These are phyloP conservation scores for Cantharis rustica DNA, from an alignment of 2,888 invertebrate genomes.

Conservation along the genomic window DNA sequence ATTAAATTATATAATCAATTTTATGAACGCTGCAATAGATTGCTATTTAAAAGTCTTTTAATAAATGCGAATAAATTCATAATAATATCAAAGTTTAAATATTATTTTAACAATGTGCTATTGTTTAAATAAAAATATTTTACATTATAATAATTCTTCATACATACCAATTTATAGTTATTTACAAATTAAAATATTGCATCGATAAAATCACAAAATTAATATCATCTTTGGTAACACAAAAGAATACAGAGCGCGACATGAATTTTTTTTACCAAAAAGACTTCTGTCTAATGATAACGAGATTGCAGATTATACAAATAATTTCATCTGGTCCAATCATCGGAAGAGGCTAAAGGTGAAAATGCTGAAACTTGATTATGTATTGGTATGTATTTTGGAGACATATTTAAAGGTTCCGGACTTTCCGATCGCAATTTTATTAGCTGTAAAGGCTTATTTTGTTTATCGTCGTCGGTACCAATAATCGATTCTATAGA, in stretches of 20 bases:
- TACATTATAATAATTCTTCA: slow-evolving; percentile 1
- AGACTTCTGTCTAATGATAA: slow-evolving; percentile 8
- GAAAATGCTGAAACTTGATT: slow-evolving; percentile 72
- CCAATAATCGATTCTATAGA: slow-evolving; percentile 69
- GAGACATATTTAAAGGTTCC: slow-evolving; percentile 38
- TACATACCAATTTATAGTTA: slow-evolving; percentile 7
- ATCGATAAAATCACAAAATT: slow-evolving; percentile 26
- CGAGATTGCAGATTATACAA: slow-evolving; percentile 6
- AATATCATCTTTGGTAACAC: slow-evolving; percentile 27
- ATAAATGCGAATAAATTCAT: not conserved
- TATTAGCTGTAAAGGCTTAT: slow-evolving; percentile 39
- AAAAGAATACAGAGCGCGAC: not conserved
- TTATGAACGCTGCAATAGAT: not conserved
- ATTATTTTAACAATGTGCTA: not conserved
- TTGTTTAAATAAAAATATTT: slow-evolving; percentile 7
- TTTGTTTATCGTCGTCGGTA: slow-evolving; percentile 40
- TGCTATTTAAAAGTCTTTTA: not conserved
- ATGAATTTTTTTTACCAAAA: not conserved
- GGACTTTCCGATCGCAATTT: slow-evolving; percentile 43
- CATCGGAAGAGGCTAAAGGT: slow-evolving; percentile 65
- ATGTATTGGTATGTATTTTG: slow-evolving; percentile 46
- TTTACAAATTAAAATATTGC: slow-evolving; percentile 21
- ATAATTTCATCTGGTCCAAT: slow-evolving; percentile 69
- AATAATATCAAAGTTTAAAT: not conserved
- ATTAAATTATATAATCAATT: not conserved